These are phyloP conservation scores for Orchesella cincta DNA, from an alignment of 1,140 invertebrate species.

Conservation along the genomic window DNA sequence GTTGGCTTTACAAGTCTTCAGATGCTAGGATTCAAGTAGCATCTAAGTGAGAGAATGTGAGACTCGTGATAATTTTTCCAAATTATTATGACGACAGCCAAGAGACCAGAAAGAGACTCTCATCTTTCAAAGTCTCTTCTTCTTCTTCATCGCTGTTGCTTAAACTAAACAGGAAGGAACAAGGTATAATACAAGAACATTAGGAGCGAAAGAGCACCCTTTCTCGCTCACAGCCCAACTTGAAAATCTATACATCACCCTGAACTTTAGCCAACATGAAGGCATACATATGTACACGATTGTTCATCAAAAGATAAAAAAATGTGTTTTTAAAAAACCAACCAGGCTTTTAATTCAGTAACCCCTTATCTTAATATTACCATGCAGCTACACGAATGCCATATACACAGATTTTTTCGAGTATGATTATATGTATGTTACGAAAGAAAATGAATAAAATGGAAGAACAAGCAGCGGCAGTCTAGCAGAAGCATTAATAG, in stretches of 20 bases:
- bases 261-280: background rate
- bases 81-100: conserved; percentile 13
- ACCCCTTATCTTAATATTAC: too few relatives aligned
- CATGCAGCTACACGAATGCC: too few relatives aligned
- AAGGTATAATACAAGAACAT: background rate
- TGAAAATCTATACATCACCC: background rate
- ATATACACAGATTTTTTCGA: too few relatives aligned
- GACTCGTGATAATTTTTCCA: conserved; percentile 17
- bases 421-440: too few relatives aligned
- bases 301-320: too few relatives aligned
- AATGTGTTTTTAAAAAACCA: too few relatives aligned
- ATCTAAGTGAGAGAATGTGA: background rate
- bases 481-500: too few relatives aligned
- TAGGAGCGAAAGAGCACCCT: background rate
- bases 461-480: too few relatives aligned
- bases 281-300: conserved; percentile 9
- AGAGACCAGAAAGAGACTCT: background rate
- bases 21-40: background rate
- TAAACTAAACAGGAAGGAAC: background rate
- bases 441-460: too few relatives aligned
- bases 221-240: background rate
- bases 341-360: too few relatives aligned
- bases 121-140: too few relatives aligned
- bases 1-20: background rate
- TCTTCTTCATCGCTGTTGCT: background rate